Percentiles rank a stretch among this genome's conserved stretches.
These are phyloP conservation scores for Pelodytes ibericus DNA, from an alignment of 2,797 vertebrate genomes.

Conservation along the genomic window DNA sequence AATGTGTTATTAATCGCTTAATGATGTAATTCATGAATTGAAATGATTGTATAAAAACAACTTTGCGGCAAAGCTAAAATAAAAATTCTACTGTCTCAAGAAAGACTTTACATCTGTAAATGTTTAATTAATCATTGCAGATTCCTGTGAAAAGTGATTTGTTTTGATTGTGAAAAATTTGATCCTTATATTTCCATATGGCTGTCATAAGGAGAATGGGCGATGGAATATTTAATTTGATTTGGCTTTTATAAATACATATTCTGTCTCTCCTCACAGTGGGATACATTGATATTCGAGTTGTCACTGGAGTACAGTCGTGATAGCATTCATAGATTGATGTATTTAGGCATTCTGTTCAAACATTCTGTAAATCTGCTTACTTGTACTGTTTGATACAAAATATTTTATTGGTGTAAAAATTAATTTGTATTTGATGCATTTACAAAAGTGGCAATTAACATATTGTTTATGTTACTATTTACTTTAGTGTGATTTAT, in stretches of 20 bases:
- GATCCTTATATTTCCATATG: slow-evolving; percentile 22
- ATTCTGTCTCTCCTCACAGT: slow-evolving; percentile 17
- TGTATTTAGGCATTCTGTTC: too few species aligned
- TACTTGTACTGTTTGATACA: too few species aligned
- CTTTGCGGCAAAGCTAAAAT: too few species aligned
- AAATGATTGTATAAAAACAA: neutral
- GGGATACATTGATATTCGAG: slow-evolving; percentile 11
- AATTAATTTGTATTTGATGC: too few species aligned
- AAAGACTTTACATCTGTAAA: neutral
- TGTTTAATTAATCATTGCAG: neutral
- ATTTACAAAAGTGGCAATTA: too few species aligned
- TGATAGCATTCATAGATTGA: neutral
- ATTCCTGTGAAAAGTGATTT: slow-evolving; percentile 14
- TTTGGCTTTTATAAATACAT: slow-evolving; percentile 22
- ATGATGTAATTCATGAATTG: neutral
- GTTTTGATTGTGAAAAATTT: slow-evolving; percentile 34
- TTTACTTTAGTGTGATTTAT: too few species aligned
- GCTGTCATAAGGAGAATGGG: slow-evolving; percentile 29
- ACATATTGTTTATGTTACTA: too few species aligned
- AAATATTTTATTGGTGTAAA: too few species aligned
- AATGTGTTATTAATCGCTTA: too few species aligned
- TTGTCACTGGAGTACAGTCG: slow-evolving; percentile 7
- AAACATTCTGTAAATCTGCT: too few species aligned
- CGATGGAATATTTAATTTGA: slow-evolving; percentile 8
- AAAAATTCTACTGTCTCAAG: neutral